Base-by-base conservation (phyloP, 2,888 invertebrate species). In the Magallana nippona region DNA sequence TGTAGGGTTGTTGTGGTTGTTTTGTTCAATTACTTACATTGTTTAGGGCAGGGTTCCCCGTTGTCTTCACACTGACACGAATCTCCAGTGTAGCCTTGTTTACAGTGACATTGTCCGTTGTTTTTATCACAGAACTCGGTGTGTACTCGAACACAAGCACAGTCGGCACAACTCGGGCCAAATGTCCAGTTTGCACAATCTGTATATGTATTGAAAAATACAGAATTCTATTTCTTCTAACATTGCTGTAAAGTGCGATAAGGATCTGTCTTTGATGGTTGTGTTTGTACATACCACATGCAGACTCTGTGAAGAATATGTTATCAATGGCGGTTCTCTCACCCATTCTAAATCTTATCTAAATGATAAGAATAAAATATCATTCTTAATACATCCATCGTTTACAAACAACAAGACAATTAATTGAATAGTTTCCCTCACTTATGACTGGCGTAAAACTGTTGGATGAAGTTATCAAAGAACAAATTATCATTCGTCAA, bases 71-170 rank as follows among this genome's bases (percentile, higher is more conserved):
- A 81, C 27, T 62, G 58, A 81, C 81, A 81, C 13, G 60, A 19
- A 1, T 81, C 60, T 11, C 81, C 81, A 17, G 27, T 44, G 62
- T 44, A 81, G 5, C 62, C 62, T 1, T 3, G 8, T 17, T 60
- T 62, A 32, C 81, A 81, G 8, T 8, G 32, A 17, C 81, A 81
- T 3, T 60, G 1, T 11, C 81, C 81, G 60, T 15, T 32, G n/a
- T 15, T 62, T 60, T 44, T 81, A 32, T 81, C 60, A 62, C 81
- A 81, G 17, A 62, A 81, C 44, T 44, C 32, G 17, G 81, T 60
- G 55, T 81, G 57, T 19, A 44, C 11, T 19, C 60, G 11, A 0
- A 58, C 60, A 60, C 81, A 81, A 8, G 57, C 81, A 55, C 81
- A 81, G 60, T 44, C 62, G 27, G 5, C 32, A 60, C 81, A 81